Evolutionary conservation across 2,113 vertebrate genomes (phyloP).

Genomic region (Tor tambroides): DNA sequence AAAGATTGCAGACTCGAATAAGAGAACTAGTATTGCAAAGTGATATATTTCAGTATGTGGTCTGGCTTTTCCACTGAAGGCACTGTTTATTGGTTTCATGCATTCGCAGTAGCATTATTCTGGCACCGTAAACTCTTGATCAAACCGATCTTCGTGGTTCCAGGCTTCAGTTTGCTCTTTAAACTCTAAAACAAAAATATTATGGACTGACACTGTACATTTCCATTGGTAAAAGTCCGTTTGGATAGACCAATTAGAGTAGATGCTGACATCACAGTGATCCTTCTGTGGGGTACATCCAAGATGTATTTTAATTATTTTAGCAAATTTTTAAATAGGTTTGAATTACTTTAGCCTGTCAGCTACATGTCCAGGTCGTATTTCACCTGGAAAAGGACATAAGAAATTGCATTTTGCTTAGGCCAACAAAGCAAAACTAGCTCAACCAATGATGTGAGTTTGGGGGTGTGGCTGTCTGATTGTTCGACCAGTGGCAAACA

Average conservation of each 20-base stretch:
- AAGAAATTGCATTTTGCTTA: not conserved
- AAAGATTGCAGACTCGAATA: constrained; percentile 75
- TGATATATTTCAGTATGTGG: constrained; percentile 63
- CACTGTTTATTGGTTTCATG: constrained; percentile 61
- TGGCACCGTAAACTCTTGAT: constrained; percentile 45
- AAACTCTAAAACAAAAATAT: not conserved
- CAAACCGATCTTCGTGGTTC: constrained; percentile 19
- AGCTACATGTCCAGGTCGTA: not conserved
- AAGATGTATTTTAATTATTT: not conserved
- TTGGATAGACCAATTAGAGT: not conserved
- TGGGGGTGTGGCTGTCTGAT: not conserved
- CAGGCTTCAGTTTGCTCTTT: not conserved
- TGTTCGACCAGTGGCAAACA: not conserved
- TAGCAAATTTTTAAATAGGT: not conserved
- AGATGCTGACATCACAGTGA: constrained; percentile 22
- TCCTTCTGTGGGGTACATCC: not conserved
- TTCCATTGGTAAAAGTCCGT: not conserved
- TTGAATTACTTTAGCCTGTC: not conserved
- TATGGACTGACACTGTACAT: constrained; percentile 6
- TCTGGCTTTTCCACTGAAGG: constrained; percentile 65
- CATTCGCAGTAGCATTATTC: constrained; percentile 64
- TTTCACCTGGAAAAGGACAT: not conserved
- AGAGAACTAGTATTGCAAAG: constrained; percentile 68
- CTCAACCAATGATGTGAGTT: not conserved
- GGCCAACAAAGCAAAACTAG: not conserved